Conservation (phyloP, 2,797 vertebrate genomes). For the Pelobates cultripes region DNA sequence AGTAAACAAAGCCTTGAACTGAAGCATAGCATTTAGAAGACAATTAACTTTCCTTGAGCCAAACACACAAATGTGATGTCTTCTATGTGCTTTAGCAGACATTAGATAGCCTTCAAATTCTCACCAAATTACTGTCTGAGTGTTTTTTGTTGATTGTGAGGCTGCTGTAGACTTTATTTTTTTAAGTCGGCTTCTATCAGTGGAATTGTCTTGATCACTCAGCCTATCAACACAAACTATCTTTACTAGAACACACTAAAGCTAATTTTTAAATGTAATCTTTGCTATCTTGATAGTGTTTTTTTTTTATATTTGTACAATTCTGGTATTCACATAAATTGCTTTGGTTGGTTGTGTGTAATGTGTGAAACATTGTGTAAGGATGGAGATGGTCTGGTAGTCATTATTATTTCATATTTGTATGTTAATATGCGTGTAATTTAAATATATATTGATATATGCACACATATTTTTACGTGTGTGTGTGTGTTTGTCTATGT, state of each 20-base stretch:
- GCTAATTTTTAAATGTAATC: slow-evolving; percentile 7
- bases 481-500: no score
- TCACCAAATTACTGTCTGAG: slow-evolving; percentile 65
- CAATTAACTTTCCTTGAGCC: slow-evolving; percentile 65
- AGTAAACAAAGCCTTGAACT: slow-evolving; percentile 72
- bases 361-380: no score
- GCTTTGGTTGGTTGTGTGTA: no score
- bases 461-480: no score
- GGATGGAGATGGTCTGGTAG: no score
- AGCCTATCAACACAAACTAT: slow-evolving; percentile 61
- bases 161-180: slow-evolving; percentile 61
- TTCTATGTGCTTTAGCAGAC: slow-evolving; percentile 67
- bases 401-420: not conserved
- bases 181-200: slow-evolving; percentile 62
- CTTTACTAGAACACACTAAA: slow-evolving; percentile 50
- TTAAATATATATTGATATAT: no score
- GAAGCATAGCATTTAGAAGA: slow-evolving; percentile 66
- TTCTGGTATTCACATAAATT: not conserved
- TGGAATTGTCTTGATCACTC: slow-evolving; percentile 56
- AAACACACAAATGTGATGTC: slow-evolving; percentile 62
- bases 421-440: not conserved
- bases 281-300: slow-evolving; percentile 60
- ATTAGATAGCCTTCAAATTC: slow-evolving; percentile 66
- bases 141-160: slow-evolving; percentile 62
- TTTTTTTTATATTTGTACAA: not conserved